These are phyloP conservation scores for Centruroides vittatus DNA, from an alignment of 1,140 invertebrate genomes.

Conservation along the genomic window DNA sequence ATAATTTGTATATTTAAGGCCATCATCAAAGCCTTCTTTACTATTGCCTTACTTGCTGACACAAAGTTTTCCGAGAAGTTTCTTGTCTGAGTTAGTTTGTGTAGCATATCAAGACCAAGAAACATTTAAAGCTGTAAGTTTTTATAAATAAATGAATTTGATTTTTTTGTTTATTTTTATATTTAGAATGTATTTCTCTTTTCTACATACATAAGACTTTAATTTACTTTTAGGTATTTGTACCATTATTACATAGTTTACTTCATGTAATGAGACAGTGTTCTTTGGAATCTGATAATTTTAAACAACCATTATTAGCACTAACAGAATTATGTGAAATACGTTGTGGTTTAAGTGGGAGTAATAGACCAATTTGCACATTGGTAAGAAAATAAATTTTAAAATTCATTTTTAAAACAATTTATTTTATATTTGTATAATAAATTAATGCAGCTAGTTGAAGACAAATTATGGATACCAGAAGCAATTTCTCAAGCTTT, in stretches of 20 bases:
- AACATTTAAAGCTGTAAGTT: constrained; percentile 41
- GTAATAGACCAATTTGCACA: constrained; percentile 56
- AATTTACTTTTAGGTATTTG: constrained; percentile 34
- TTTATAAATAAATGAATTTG: neutral
- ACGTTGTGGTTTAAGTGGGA: constrained; percentile 35
- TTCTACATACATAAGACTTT: constrained; percentile 2
- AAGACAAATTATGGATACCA: constrained; percentile 57
- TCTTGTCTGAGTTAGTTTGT: constrained; percentile 46
- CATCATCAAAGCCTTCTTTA: constrained; percentile 32
- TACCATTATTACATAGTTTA: constrained; percentile 50
- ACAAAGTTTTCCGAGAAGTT: constrained; percentile 47
- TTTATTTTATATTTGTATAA: neutral
- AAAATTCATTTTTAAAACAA: neutral
- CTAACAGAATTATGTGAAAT: constrained; percentile 57
- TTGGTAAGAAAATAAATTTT: constrained; percentile 37
- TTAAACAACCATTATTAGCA: constrained; percentile 46
- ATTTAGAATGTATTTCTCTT: neutral
- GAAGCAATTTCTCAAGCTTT: constrained; percentile 46
- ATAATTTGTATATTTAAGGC: constrained; percentile 9
- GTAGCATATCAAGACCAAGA: constrained; percentile 38
- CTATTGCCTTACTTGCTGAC: constrained; percentile 37
- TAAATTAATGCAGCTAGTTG: constrained; percentile 23
- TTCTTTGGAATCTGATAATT: constrained; percentile 33
- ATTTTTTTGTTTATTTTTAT: neutral
- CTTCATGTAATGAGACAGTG: constrained; percentile 49